Evolutionary conservation across 2,888 invertebrate genomes (phyloP), one percentile per base, ranked within the genome.

Genomic region (Lasius fuliginosus): DNA sequence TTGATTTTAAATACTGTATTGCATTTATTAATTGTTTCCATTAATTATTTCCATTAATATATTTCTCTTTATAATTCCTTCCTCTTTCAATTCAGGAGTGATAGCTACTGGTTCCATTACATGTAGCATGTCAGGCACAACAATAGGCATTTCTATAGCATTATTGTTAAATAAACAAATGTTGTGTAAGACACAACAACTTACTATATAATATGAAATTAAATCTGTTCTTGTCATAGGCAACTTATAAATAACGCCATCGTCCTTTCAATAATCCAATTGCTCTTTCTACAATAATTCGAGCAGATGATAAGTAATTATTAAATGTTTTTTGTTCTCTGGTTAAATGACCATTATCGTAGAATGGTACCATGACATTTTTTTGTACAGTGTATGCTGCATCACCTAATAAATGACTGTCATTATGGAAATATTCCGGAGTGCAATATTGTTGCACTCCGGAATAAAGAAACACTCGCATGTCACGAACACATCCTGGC

Each of bases 141-240:
- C 27, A 42, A 60, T 11, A 42, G 27, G 73, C 5, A 73, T 58
- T 60, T 76, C 76, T 36, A 67, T 67, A 67, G 5, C 1, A 74
- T 83, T 71, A 40, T 83, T 79, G 0, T 33, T 56, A 18, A 73
- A 49, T 62, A 79, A 77, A 60, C 83, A 85, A 11, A 85, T 64
- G n/a, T 85, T 85, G 40, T 85, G 83, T n/a, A 84, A 40, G 33
- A 83, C 77, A 46, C 83, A 83, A 58, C 77, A 83, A 58, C 65
- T 68, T 23, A 83, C 27, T 15, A 85, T 69, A 33, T 83, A 67
- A 27, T 84, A 73, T 18, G 83, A 68, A 53, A 76, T 68, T 76
- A 83, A 75, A 56, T 82, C 62, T 49, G 69, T 73, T 36, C 69
- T 68, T n/a, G 62, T 76, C 84, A 85, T 84, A 42, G 40, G 68